Percentiles rank a stretch among this genome's conserved stretches.
Evolutionary conservation across 2,797 vertebrate genomes (phyloP).

Genomic region (Fistularia commersonii): DNA sequence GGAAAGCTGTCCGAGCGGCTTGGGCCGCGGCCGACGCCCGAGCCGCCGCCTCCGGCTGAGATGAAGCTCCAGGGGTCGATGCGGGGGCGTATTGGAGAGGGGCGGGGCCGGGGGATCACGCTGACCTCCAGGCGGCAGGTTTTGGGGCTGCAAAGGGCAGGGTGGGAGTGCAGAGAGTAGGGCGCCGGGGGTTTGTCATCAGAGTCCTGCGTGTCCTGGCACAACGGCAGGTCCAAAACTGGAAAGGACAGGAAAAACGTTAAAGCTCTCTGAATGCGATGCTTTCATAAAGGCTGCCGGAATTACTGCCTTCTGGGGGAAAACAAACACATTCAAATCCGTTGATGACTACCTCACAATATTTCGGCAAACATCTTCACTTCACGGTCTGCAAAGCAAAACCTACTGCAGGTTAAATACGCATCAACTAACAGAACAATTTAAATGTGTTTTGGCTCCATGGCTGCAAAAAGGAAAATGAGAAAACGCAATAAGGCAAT

Average conservation of each 20-base stretch:
- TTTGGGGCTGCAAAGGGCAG: slow-evolving; percentile 78
- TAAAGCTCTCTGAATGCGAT: not conserved
- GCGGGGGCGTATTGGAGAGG: slow-evolving; percentile 81
- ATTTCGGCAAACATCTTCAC: no score
- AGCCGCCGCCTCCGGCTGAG: slow-evolving; percentile 65
- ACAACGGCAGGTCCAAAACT: slow-evolving; percentile 78
- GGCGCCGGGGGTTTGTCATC: slow-evolving; percentile 66
- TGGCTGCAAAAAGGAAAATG: no score
- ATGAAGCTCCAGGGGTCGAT: slow-evolving; percentile 92
- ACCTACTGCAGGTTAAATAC: no score
- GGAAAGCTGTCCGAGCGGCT: slow-evolving; percentile 49
- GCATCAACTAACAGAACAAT: no score
- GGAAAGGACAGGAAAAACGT: slow-evolving; percentile 13
- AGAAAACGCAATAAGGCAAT: no score
- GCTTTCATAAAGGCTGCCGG: not conserved
- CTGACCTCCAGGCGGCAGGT: slow-evolving; percentile 78
- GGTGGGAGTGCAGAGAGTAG: slow-evolving; percentile 59
- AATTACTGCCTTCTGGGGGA: no score
- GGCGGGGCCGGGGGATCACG: slow-evolving; percentile 83
- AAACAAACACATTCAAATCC: no score
- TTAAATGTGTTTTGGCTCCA: no score
- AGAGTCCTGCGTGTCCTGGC: slow-evolving; percentile 71
- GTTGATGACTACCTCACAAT: no score
- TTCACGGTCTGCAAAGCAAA: no score
- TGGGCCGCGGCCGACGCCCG: slow-evolving; percentile 33